Evolutionary conservation across 2,797 vertebrate species (phyloP).

Genomic region (Mionectes olivaceus): DNA sequence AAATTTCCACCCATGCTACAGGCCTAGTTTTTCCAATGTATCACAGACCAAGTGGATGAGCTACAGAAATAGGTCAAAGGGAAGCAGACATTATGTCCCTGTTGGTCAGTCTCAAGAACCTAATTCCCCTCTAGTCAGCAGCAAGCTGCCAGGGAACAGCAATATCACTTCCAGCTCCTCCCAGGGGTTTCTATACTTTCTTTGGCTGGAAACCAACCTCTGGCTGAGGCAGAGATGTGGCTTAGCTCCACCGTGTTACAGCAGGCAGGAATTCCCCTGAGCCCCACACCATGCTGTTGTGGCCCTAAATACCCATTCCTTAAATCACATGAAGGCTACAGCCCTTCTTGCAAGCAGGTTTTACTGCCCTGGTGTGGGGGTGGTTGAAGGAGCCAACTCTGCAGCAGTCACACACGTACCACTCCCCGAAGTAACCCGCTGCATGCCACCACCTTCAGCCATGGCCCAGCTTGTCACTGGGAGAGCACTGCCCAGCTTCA

Average conservation of each 20-base stretch:
- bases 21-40: background rate
- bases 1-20: background rate
- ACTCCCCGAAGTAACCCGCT: background rate
- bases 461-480: background rate
- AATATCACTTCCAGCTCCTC: background rate
- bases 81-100: background rate
- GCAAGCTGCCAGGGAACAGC: background rate
- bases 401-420: rapidly evolving
- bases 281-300: background rate
- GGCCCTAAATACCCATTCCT: background rate
- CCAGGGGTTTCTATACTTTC: background rate
- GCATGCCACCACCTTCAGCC: background rate
- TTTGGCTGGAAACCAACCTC: background rate
- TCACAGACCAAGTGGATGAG: background rate
- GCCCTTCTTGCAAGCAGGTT: background rate
- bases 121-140: background rate
- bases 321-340: background rate
- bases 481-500: background rate
- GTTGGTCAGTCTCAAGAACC: background rate
- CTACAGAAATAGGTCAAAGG: background rate
- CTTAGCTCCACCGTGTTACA: background rate
- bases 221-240: background rate
- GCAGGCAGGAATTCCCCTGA: background rate
- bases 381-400: background rate
- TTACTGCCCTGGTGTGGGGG: background rate